phyloP scores from a whole-genome alignment of 2,888 invertebrate species.

The Ichneumoninae sp. region DNA sequence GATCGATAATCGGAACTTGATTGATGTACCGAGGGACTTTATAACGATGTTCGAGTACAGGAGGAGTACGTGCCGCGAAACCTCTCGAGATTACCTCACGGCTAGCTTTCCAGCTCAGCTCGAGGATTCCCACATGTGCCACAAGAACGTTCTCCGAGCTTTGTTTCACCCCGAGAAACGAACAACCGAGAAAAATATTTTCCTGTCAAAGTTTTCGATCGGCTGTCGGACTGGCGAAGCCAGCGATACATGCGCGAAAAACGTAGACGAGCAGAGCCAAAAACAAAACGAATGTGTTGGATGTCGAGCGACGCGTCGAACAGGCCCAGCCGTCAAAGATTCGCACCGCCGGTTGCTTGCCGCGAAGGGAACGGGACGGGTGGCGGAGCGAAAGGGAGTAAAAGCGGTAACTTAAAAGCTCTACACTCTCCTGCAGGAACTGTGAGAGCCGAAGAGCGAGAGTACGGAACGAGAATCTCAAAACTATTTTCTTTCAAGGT shows the following conservation, averaged over 20 bases:
- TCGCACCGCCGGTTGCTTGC: slow-evolving; percentile 13
- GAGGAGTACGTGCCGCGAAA: not conserved
- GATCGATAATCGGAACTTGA: not conserved
- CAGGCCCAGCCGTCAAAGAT: not conserved
- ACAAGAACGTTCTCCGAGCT: not conserved
- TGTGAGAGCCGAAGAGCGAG: not conserved
- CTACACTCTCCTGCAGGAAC: slow-evolving; percentile 28
- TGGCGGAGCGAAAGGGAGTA: slow-evolving; percentile 56
- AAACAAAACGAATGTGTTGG: slow-evolving; percentile 11
- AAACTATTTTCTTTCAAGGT: slow-evolving; percentile 58
- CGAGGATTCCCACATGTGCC: not conserved
- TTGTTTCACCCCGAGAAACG: not conserved
- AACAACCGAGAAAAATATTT: not conserved
- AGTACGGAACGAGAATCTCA: slow-evolving; percentile 25
- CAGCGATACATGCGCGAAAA: not conserved
- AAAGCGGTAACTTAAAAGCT: slow-evolving; percentile 56
- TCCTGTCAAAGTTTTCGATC: not conserved
- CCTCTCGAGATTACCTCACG: not conserved
- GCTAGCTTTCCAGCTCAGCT: not conserved
- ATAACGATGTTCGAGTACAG: not conserved
- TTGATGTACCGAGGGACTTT: not conserved
- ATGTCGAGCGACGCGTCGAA: not conserved
- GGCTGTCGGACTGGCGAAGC: not conserved
- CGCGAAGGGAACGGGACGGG: slow-evolving; percentile 58
- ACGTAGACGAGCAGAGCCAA: not conserved